phyloP scores from a whole-genome alignment of 2,113 vertebrate genomes.

The Siniperca chuatsi region DNA sequence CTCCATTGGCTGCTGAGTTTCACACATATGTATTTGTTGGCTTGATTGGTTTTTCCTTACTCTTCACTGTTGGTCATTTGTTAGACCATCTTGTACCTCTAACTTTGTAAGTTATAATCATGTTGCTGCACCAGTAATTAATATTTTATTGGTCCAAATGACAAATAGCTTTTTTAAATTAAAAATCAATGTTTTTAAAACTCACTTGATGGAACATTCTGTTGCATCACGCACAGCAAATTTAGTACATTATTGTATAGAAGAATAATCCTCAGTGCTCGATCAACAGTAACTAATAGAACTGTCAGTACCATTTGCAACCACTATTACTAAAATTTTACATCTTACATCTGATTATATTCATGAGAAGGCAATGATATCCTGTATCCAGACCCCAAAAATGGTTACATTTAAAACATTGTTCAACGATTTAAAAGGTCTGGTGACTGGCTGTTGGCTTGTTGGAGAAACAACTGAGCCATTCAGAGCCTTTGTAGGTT shows the following conservation, averaged over 20 bases:
- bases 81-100: background rate
- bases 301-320: too few species aligned
- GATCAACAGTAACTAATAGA: too few species aligned
- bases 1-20: slow-evolving; percentile 1
- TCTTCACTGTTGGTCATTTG: background rate
- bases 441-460: background rate
- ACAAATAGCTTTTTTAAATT: background rate
- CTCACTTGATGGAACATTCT: background rate
- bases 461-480: background rate
- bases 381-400: background rate
- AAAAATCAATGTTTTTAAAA: background rate
- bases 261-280: background rate
- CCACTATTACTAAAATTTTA: background rate
- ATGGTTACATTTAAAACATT: too few species aligned
- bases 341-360: background rate
- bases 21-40: background rate
- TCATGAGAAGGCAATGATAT: background rate
- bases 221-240: background rate
- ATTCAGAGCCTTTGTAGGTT: background rate
- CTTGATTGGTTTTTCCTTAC: background rate
- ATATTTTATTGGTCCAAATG: background rate
- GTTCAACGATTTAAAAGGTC: background rate
- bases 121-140: background rate
- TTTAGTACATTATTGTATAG: background rate
- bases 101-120: background rate